phyloP scores from a whole-genome alignment of 92 coral and sea anemone genomes.

The Muricea muricata region DNA sequence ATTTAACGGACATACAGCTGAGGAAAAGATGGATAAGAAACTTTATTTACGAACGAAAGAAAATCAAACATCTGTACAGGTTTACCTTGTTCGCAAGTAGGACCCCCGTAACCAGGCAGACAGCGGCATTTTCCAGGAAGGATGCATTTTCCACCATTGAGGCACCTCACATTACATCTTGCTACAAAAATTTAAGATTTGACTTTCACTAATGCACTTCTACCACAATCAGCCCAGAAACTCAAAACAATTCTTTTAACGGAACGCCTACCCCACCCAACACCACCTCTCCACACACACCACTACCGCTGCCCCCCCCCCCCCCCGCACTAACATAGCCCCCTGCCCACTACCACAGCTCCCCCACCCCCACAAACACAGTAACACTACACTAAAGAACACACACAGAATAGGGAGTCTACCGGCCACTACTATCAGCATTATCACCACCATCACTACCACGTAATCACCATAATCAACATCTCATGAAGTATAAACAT shows the following conservation, averaged over 20 bases:
- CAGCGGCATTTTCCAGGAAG: slow-evolving; percentile 39
- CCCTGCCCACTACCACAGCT: no score
- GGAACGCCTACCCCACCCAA: no score
- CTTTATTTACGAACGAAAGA: neutral
- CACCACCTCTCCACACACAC: no score
- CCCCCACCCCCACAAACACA: no score
- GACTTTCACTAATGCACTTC: no score
- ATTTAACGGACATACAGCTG: slow-evolving; percentile 75
- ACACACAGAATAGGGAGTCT: no score
- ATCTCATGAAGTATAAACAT: neutral
- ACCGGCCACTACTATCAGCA: no score
- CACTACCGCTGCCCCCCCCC: no score
- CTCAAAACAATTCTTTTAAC: no score
- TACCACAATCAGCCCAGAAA: no score
- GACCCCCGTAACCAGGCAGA: slow-evolving; percentile 35
- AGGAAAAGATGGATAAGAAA: neutral
- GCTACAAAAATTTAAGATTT: slow-evolving; percentile 8
- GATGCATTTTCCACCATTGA: slow-evolving; percentile 32
- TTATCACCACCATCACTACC: neutral
- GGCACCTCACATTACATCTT: slow-evolving; percentile 20
- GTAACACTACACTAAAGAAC: no score
- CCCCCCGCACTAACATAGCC: no score
- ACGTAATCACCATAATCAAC: neutral
- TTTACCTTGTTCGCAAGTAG: slow-evolving; percentile 27
- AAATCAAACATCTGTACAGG: neutral